Percentiles rank a stretch among this genome's conserved stretches.
phyloP scores from a whole-genome alignment of 1,140 invertebrate species.

The Galendromus occidentalis region DNA sequence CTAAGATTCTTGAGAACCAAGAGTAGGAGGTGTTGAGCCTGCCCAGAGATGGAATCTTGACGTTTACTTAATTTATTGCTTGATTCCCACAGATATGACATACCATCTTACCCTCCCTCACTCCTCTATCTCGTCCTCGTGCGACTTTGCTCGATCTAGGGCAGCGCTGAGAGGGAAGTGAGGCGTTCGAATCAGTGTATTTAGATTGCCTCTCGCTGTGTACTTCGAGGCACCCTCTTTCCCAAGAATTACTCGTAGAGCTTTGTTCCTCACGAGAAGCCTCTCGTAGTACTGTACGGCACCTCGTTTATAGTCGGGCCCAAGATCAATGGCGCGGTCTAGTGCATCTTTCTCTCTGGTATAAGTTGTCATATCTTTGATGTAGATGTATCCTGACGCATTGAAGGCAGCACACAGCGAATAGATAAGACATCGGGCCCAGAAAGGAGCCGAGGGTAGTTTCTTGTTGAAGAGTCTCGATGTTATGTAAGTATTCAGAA shows the following conservation, averaged over 20 bases:
- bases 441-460: background rate
- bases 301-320: background rate
- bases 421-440: background rate
- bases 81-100: too few species aligned
- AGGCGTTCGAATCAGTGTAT: background rate
- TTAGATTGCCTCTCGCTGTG: background rate
- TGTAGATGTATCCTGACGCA: background rate
- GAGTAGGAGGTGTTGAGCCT: too few species aligned
- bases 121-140: too few species aligned
- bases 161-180: background rate
- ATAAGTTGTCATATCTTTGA: background rate
- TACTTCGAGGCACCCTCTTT: background rate
- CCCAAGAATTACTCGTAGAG: background rate
- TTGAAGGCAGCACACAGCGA: background rate
- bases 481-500: background rate
- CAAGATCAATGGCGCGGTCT: background rate
- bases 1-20: too few species aligned
- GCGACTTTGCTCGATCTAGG: background rate
- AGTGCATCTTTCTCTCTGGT: background rate
- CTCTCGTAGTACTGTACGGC: background rate
- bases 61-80: too few species aligned
- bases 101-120: too few species aligned
- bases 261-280: background rate
- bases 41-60: too few species aligned
- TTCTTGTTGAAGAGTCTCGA: background rate